Evolutionary conservation across 64 coral and sea anemone species (phyloP), one percentile per base, ranked within the genome.

Genomic region (Montipora efflorescens): DNA sequence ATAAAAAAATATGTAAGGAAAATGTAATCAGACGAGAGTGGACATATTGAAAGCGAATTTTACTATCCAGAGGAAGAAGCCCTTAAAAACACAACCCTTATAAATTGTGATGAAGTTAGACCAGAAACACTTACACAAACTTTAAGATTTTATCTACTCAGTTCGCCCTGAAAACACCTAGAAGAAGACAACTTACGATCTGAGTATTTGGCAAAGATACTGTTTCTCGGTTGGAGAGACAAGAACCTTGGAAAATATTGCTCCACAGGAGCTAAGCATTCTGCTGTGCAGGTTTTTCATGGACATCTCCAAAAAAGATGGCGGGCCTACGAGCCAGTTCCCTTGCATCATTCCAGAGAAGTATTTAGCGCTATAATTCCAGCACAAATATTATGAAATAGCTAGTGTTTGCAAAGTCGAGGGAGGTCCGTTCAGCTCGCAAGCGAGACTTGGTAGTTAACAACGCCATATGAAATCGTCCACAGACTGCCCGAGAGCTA

Each of bases 121-220:
- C 13, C 9, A 55, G 45, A 14, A 8, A 67, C 5, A 44, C 59
- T 70, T 49, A 23, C 73, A 48, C 64, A 73, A 73, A 3, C 75
- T 88, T 70, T 67, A 88, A 75, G 2, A 88, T 57, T 84, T 59
- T 59, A 84, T 84, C 59, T 19, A 59, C 12, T 10, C 21, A 16
- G 49, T 59, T 59, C 47, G 81, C 5, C 81, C 81, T 19, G 47
- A 84, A 6, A 88, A 50, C 47, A 88, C 85, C 1, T 74, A 75
- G 20, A 89, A 89, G n/a, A 89, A 89, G 51, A 89, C 87, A 89
- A 77, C 45, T 4, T 89, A 89, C 52, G 87, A 89, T 58, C 16
- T 89, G 25, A 76, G 77, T 21, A 43, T 89, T n/a, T 89, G 87
- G 87, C n/a, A 20, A 68, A 70, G 87, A 47, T 89, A 46, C 20